Base-by-base conservation (phyloP, 1,140 invertebrate species). In the Pseudomyrmex dendroicus region DNA sequence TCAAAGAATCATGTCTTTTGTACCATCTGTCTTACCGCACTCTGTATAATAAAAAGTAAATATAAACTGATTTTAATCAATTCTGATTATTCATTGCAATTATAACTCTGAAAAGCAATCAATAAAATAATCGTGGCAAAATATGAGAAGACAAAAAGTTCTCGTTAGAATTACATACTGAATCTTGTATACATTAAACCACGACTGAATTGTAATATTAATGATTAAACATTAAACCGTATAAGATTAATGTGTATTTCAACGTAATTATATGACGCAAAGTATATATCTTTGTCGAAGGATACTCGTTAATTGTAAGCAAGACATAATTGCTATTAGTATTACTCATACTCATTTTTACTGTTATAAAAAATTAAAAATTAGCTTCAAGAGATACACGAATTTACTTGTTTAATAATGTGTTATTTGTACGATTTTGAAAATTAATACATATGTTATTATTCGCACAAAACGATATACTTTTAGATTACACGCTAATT, bases 71-170 rank as follows among this genome's bases (percentile, higher is more conserved):
- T 57, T 68, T 68, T 46, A 35, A 68, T 35, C 0, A 57, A 25
- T 59, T 48, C 35, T 84, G 25, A 59, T 52, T 76, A 52, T 57
- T 1, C 76, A 35, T 87, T 86, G 5, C 59, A 82, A 56, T 48
- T 15, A 13, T 35, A 15, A 78, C 80, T 12, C 78, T 87, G 52
- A 87, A 86, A 2, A 25, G 25, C 78, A 82, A 46, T 76, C 82
- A 66, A 2, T 2, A 68, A 13, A 50, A 80, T 35, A 35, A 35
- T 35, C 35, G 0, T 7, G 35, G 35, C 35, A 35, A 35, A 35
- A 35, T 35, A 35, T 35, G 25, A 25, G 25, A 35, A 35, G 5
- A 35, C 35, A 12, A 52, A 52, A 12, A 52, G 10, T 52, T 12
- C 10, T 72, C 52, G 48, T 62, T 10, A 2, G 17, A 46, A 25